Evolutionary conservation across 2,113 vertebrate species (phyloP).

Genomic region (Daboia siamensis): DNA sequence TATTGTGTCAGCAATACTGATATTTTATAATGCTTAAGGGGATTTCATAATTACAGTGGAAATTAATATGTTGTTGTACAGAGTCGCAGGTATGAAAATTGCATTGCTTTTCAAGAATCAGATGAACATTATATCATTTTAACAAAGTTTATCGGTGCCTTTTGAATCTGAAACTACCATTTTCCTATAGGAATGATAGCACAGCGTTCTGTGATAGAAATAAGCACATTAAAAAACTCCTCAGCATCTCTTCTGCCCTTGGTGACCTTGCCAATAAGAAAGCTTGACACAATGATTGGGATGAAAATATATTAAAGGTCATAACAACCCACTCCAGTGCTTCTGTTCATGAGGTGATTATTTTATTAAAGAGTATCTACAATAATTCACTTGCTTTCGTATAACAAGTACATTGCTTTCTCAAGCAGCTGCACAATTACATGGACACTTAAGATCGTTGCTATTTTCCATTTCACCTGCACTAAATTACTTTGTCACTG

Average conservation of each 20-base stretch:
- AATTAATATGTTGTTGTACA: neutral
- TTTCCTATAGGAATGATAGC: neutral
- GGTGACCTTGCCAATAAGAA: constrained; percentile 26
- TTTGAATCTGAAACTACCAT: neutral
- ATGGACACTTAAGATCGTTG: neutral
- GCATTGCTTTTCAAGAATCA: neutral
- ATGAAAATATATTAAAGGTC: constrained; percentile 40
- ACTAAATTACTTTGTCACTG: neutral
- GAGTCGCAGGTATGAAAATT: neutral
- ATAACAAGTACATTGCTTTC: constrained; percentile 43
- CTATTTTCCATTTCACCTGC: neutral
- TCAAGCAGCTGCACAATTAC: constrained; percentile 11
- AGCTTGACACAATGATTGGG: constrained; percentile 36
- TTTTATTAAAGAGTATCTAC: constrained; percentile 44
- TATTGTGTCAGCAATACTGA: neutral
- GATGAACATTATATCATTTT: neutral
- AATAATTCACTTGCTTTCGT: constrained; percentile 39
- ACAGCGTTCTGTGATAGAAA: neutral
- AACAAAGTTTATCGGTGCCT: neutral
- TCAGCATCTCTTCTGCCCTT: neutral
- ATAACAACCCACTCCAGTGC: constrained; percentile 28
- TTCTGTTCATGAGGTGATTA: constrained; percentile 10
- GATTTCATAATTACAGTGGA: neutral
- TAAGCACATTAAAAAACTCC: constrained; percentile 36
- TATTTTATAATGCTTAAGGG: neutral